Base-by-base conservation (phyloP, 2,888 invertebrate species). In the Mantis religiosa region DNA sequence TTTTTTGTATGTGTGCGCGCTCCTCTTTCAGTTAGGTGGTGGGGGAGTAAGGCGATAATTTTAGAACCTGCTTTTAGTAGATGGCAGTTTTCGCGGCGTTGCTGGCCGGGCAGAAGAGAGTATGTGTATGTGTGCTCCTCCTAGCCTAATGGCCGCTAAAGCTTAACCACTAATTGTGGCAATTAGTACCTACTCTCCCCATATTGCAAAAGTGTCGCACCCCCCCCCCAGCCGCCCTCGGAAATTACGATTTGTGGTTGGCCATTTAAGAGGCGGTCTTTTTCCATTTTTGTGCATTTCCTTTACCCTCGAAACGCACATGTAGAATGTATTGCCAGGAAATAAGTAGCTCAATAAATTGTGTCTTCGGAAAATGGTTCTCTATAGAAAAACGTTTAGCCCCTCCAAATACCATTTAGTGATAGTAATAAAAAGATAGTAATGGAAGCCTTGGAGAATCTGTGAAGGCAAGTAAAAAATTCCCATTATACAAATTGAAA, bases 161-260 rank as follows among this genome's bases (percentile, higher is more conserved):
- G 85, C 85, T 85, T 85, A 85, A 85, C 85, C 85, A 54, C 85
- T 85, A 85, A 85, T 85, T 85, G 54, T 54, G 15, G 85, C 85
- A 85, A 85, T 85, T 85, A 85, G 85, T 85, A 27, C 27, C 85
- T 54, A 85, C 54, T 12, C 84, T 30, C 41, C 41, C 84, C 84
- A 71, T 71, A 71, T 15, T 34, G 84, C 85, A 85, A 47, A 71
- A 85, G 85, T 85, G 85, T 85, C 85, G 41, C 85, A 1, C 27
- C 85, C 47, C n/a, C n/a, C n/a, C n/a, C n/a, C n/a, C n/a, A n/a
- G n/a, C n/a, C n/a, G n/a, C n/a, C 27, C 85, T 54, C 7, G 28
- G 41, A 85, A 47, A 85, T 85, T 85, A 85, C 85, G 85, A 85
- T 85, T 85, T 85, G 85, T 85, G 85, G 85, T 28, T 54, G 12